These are phyloP conservation scores for Rhynchopsitta pachyrhyncha DNA, from an alignment of 2,113 vertebrate species.

Conservation along the genomic window DNA sequence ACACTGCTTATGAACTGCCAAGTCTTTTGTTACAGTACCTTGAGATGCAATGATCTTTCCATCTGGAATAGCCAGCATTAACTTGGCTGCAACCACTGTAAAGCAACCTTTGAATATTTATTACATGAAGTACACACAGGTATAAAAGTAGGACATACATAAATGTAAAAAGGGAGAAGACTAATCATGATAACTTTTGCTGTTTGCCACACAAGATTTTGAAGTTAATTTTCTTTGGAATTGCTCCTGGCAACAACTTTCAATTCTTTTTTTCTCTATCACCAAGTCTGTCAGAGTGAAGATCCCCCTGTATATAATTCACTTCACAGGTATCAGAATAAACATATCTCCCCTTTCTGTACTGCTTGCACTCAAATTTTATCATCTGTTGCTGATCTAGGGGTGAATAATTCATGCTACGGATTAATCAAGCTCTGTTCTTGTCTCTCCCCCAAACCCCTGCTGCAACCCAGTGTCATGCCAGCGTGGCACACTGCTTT, in stretches of 20 bases:
- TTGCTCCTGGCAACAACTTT: neutral
- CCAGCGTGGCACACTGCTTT: neutral
- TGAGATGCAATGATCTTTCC: conserved; percentile 74
- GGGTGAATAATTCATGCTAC: neutral
- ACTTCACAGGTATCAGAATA: neutral
- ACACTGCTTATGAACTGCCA: conserved; percentile 70
- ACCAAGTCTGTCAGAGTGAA: neutral
- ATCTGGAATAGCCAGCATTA: conserved; percentile 67
- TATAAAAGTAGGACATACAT: neutral
- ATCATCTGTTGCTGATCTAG: neutral
- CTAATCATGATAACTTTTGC: neutral
- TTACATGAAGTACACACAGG: neutral
- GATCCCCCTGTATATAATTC: neutral
- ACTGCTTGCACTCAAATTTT: neutral
- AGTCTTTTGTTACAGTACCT: conserved; percentile 72
- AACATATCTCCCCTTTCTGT: neutral
- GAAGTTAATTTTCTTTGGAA: conserved; percentile 19
- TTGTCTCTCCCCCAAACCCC: too few species aligned
- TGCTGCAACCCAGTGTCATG: neutral
- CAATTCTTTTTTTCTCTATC: neutral
- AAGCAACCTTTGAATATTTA: conserved; percentile 49
- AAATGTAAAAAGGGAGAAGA: neutral
- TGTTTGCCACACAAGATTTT: neutral
- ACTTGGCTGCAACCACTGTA: conserved; percentile 43
- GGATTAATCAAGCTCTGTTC: neutral